Percentiles rank a stretch among this genome's conserved stretches.
These are phyloP conservation scores for Aurelia sp. DNA, from an alignment of 30 jellyfish, hydroid and myxozoan species.

Conservation along the genomic window DNA sequence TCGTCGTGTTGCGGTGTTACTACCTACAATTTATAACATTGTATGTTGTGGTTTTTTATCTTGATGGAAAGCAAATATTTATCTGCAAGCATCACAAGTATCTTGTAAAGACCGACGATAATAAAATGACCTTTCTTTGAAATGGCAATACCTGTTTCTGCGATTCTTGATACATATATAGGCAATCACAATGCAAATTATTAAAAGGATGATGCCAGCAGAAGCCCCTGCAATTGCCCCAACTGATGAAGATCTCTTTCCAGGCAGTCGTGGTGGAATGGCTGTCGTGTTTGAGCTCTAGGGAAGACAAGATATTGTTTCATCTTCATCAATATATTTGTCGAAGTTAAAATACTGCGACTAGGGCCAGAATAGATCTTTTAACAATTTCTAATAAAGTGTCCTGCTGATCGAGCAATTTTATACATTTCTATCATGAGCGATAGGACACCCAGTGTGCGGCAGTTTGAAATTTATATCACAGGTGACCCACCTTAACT, in stretches of 20 bases:
- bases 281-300: constrained; percentile 9
- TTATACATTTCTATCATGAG: too few species aligned
- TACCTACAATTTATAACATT: too few species aligned
- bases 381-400: not conserved
- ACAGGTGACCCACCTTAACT: too few species aligned
- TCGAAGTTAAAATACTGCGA: not conserved
- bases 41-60: too few species aligned
- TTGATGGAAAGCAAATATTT: too few species aligned
- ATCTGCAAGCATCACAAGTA: not conserved
- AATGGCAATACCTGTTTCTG: not conserved
- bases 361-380: not conserved
- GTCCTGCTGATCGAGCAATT: not conserved
- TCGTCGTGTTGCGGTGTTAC: too few species aligned
- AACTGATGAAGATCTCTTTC: not conserved
- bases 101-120: not conserved
- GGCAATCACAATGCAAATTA: not conserved
- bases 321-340: not conserved
- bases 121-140: not conserved
- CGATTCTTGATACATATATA: constrained; percentile 6
- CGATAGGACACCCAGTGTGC: too few species aligned
- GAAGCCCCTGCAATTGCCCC: constrained; percentile 24
- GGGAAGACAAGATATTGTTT: not conserved
- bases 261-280: not conserved
- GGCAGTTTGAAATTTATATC: too few species aligned
- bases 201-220: not conserved